A percentile compares a stretch with the other conserved stretches of the same genome.
Conservation (phyloP, 2,797 vertebrate genomes). For the Oreochromis mossambicus region DNA sequence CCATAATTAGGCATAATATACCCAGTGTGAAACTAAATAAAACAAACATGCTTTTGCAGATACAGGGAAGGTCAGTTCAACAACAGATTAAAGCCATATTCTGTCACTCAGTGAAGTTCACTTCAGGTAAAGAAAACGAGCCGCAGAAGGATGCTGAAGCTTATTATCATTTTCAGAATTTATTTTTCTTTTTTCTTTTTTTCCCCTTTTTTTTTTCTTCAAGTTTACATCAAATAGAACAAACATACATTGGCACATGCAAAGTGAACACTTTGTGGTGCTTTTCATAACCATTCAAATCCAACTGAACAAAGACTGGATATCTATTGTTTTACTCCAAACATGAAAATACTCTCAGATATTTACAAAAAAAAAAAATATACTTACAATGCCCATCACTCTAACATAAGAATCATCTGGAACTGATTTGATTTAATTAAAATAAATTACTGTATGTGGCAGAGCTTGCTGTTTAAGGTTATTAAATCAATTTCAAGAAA, state of each 20-base stretch:
- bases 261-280: slow-evolving; percentile 78
- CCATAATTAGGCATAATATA: slow-evolving; percentile 61
- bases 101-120: slow-evolving; percentile 45
- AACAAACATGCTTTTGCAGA: slow-evolving; percentile 74
- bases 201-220: slow-evolving; percentile 26
- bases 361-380: slow-evolving; percentile 70
- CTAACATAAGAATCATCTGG: slow-evolving; percentile 51
- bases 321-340: slow-evolving; percentile 72
- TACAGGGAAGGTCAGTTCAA: slow-evolving; percentile 45
- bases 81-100: slow-evolving; percentile 73
- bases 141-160: slow-evolving; percentile 62
- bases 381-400: slow-evolving; percentile 69
- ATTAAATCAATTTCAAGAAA: slow-evolving; percentile 59
- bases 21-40: slow-evolving; percentile 65
- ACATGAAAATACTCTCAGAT: slow-evolving; percentile 80
- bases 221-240: slow-evolving; percentile 77
- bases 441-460: slow-evolving; percentile 57
- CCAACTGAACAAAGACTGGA: slow-evolving; percentile 70
- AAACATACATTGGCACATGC: slow-evolving; percentile 79
- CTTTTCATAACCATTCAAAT: slow-evolving; percentile 72
- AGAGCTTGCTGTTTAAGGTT: slow-evolving; percentile 64
- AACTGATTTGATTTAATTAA: slow-evolving; percentile 41
- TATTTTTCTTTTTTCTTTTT: slow-evolving; percentile 44
- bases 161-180: slow-evolving; percentile 68
- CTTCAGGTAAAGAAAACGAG: slow-evolving; percentile 53